Percentiles rank a stretch among this genome's conserved stretches.
These are phyloP conservation scores for Coranthus polyacanthus DNA, from an alignment of 2,797 vertebrate genomes.

Conservation along the genomic window DNA sequence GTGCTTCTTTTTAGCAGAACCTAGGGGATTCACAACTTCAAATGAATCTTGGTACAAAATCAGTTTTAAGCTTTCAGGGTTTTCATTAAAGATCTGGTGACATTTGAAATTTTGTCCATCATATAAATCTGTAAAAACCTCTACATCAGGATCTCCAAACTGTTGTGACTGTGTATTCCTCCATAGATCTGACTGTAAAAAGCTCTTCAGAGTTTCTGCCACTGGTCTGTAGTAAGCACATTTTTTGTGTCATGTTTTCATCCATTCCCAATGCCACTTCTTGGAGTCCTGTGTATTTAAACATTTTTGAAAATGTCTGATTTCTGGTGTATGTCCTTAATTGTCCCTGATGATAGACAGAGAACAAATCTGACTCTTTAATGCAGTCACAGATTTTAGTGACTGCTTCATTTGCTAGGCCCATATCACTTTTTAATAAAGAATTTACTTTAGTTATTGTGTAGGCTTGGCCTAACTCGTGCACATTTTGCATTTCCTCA, in stretches of 20 bases:
- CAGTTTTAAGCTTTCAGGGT: too few relatives aligned
- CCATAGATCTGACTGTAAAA: conserved; percentile 26
- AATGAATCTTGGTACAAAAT: too few relatives aligned
- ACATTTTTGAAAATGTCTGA: conserved; percentile 16
- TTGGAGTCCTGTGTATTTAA: conserved; percentile 10
- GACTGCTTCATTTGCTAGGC: not conserved
- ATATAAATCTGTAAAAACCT: conserved; percentile 16
- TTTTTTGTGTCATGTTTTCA: conserved; percentile 27
- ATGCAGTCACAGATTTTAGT: not conserved
- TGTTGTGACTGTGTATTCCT: conserved; percentile 23
- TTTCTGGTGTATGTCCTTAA: conserved; percentile 7
- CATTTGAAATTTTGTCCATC: too few relatives aligned
- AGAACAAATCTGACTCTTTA: conserved; percentile 41
- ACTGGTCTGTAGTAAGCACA: conserved; percentile 18
- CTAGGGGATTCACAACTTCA: too few relatives aligned
- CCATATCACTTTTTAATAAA: conserved; percentile 19
- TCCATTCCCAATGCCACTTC: conserved; percentile 10
- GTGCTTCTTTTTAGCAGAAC: too few relatives aligned
- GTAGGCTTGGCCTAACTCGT: conserved; percentile 23
- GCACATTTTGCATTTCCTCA: conserved; percentile 26
- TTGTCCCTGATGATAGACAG: conserved; percentile 23
- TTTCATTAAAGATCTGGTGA: too few relatives aligned
- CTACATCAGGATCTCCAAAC: too few relatives aligned
- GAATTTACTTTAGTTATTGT: conserved; percentile 18
- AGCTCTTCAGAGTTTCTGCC: conserved; percentile 20